phyloP scores from a whole-genome alignment of 2,888 invertebrate genomes.

The Caenorhabditis japonica region DNA sequence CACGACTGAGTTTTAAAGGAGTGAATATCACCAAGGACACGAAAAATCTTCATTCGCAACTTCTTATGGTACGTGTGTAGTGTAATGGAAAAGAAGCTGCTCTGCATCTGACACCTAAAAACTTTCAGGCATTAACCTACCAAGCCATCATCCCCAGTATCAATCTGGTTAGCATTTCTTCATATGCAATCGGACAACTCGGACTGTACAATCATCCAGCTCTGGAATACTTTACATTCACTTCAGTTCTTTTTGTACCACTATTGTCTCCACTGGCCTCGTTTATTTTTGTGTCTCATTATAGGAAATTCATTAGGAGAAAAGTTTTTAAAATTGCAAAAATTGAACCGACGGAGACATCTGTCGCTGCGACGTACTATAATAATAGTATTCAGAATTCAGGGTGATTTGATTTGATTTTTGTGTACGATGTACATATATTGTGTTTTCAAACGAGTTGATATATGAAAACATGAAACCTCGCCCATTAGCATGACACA shows the following conservation, averaged over 20 bases:
- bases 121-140: slow-evolving; percentile 26
- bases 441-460: no score
- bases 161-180: slow-evolving; percentile 22
- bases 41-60: slow-evolving; percentile 22
- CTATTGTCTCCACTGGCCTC: slow-evolving; percentile 22
- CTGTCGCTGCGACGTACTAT: no score
- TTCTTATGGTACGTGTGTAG: slow-evolving; percentile 21
- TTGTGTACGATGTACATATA: no score
- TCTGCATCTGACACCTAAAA: not conserved
- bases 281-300: slow-evolving; percentile 21
- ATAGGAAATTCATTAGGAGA: no score
- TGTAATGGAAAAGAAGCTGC: no score
- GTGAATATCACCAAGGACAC: slow-evolving; percentile 11
- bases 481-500: no score
- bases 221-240: slow-evolving; percentile 24
- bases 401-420: no score
- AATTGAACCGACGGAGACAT: no score
- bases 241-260: slow-evolving; percentile 14
- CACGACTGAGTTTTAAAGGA: slow-evolving; percentile 13
- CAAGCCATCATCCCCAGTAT: slow-evolving; percentile 29
- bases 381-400: no score
- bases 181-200: slow-evolving; percentile 14
- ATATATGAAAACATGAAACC: no score
- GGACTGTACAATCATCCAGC: slow-evolving; percentile 18
- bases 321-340: no score